Evolutionary conservation across 2,797 vertebrate species (phyloP).

Genomic region (Ceryle rudis): DNA sequence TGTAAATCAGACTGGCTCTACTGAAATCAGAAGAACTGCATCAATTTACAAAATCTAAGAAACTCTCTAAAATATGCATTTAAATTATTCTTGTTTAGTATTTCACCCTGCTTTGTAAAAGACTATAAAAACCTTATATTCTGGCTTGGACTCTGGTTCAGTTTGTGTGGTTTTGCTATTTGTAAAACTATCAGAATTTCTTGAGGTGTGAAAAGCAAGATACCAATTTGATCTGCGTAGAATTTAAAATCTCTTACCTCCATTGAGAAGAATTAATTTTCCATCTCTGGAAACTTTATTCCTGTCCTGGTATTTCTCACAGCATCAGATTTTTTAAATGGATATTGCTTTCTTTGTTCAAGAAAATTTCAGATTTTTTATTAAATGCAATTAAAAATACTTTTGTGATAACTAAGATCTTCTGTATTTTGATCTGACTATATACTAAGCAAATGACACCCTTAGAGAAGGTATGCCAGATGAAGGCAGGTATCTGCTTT

Average conservation of each 20-base stretch:
- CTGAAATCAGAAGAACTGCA: background rate
- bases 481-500: background rate
- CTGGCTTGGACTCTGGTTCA: background rate
- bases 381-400: background rate
- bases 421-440: background rate
- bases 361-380: background rate
- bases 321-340: background rate
- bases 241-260: background rate
- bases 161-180: background rate
- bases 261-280: background rate
- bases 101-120: background rate
- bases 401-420: background rate
- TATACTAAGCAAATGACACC: background rate
- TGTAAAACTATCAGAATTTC: background rate
- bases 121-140: background rate
- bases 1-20: background rate
- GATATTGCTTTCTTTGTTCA: background rate
- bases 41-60: background rate
- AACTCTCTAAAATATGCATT: background rate
- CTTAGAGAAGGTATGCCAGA: background rate
- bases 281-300: background rate
- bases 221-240: background rate
- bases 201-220: background rate
- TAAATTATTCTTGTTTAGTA: background rate
- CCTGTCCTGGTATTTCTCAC: background rate